These are phyloP conservation scores for Pseudopodoces humilis DNA, from an alignment of 2,113 vertebrate species.

Conservation along the genomic window DNA sequence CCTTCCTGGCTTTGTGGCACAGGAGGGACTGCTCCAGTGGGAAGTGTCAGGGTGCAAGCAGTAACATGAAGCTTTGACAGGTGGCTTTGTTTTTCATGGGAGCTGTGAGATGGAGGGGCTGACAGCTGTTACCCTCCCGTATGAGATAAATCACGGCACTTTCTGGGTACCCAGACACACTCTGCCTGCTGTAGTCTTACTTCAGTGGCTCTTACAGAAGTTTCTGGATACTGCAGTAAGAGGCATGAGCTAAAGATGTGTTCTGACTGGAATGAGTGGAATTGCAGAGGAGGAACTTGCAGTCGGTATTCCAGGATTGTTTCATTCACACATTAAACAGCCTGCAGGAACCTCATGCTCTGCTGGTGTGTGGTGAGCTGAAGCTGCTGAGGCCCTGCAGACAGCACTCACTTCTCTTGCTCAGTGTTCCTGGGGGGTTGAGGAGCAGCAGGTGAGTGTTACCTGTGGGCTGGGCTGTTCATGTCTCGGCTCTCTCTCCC, in stretches of 20 bases:
- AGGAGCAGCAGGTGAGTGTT: background rate
- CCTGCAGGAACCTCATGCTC: background rate
- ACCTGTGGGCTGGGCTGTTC: background rate
- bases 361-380: background rate
- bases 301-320: background rate
- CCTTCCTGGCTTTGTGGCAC: background rate
- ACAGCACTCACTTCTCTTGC: accelerated
- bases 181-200: background rate
- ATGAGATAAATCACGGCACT: background rate
- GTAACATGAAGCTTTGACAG: background rate
- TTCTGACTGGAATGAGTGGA: background rate
- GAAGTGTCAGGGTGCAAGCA: background rate
- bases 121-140: background rate
- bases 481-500: background rate
- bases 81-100: background rate
- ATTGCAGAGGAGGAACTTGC: background rate
- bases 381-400: background rate
- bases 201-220: background rate
- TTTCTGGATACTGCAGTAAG: background rate
- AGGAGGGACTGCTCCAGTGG: background rate
- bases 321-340: background rate
- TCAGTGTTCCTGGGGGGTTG: background rate
- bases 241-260: background rate
- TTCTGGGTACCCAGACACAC: background rate
- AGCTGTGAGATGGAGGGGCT: background rate